Percentiles rank a stretch among this genome's conserved stretches.
Conservation (phyloP, 2,113 vertebrate genomes). For the Corydoras maculifer region DNA sequence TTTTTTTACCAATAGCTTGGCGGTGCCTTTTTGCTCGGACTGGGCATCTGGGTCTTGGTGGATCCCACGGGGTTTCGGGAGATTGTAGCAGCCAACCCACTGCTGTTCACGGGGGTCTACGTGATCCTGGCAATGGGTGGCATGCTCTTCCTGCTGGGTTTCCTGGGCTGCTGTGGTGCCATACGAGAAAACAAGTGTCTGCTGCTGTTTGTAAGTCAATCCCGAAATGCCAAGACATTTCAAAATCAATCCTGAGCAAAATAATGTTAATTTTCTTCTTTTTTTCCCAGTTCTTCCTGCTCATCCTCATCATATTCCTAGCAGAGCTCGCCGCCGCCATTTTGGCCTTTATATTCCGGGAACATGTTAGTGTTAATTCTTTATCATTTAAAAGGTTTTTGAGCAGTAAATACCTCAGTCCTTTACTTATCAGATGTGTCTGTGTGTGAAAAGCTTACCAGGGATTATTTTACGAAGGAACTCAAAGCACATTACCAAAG, state of each 20-base stretch:
- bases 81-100: conserved; percentile 81
- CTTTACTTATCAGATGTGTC: conserved; percentile 9
- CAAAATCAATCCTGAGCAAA: not conserved
- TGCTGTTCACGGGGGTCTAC: conserved; percentile 83
- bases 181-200: conserved; percentile 88
- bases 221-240: not conserved
- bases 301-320: conserved; percentile 91
- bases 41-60: conserved; percentile 85
- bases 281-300: conserved; percentile 82
- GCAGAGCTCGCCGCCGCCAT: conserved; percentile 87
- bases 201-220: conserved; percentile 80
- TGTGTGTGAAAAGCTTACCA: conserved; percentile 71
- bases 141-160: conserved; percentile 87
- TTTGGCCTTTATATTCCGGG: conserved; percentile 87
- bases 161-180: conserved; percentile 89
- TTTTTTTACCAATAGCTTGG: conserved; percentile 67
- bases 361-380: conserved; percentile 74
- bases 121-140: conserved; percentile 83
- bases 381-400: not conserved
- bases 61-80: conserved; percentile 88
- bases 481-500: conserved; percentile 81
- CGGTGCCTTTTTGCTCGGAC: conserved; percentile 77
- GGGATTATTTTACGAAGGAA: conserved; percentile 85
- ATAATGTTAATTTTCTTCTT: not conserved
- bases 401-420: not conserved